Base-by-base conservation (phyloP, 2,888 invertebrate species). In the Protodeltote pygarga region DNA sequence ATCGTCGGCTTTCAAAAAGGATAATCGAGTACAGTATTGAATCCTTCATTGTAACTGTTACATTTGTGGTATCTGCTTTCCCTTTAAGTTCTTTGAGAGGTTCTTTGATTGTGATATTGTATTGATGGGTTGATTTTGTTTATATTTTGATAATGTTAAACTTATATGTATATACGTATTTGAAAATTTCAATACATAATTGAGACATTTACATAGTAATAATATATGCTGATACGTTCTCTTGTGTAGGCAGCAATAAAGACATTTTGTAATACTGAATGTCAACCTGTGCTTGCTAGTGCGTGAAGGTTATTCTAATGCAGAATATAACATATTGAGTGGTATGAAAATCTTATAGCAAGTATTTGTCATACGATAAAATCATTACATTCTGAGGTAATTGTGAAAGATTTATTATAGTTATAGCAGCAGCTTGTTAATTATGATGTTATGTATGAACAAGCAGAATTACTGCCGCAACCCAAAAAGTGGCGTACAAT, bases 1-100 rank as follows among this genome's bases (percentile, higher is more conserved):
- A 72, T 70, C 72, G 54, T 42, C 27, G 50, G 59, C 62, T 68
- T 67, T 72, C 51, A 69, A 65, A 75, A 67, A 65, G 58, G 66
- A 62, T 71, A 70, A 71, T 69, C 62, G 55, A 71, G 52, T 65
- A 61, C 61, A 50, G 60, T 51, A 49, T 65, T 61, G 55, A 53
- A 50, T 48, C 46, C 47, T 65, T 55, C 16, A 24, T 33, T 46
- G 37, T 49, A 53, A 42, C 27, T 31, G 21, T 32, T 41, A 8
- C 24, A 14, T 42, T 42, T 14, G 13, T 33, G 4, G 24, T 39
- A 33, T 34, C 37, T 23, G 14, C 38, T 54, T 45, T 61, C 47
- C 44, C 28, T 46, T 53, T 38, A 48, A 17, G 27, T 31, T 33
- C 13, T 60, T 49, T 35, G 19, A 42, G 40, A 37, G 31, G 40